phyloP scores from a whole-genome alignment of 1,140 invertebrate genomes.

The Neodiprion pinetum region DNA sequence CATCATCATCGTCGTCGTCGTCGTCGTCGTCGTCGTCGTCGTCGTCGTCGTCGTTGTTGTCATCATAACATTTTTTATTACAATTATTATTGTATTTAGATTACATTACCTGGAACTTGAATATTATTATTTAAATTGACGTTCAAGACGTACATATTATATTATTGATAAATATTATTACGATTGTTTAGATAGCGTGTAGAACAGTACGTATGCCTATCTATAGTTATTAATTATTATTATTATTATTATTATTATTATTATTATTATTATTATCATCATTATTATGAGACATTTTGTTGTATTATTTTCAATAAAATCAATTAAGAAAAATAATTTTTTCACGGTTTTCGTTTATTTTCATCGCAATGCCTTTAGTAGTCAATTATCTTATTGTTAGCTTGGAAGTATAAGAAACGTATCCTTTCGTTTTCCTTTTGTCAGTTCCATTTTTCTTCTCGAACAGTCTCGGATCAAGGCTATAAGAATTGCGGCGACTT shows the following conservation, averaged over 20 bases:
- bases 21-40: too few species aligned
- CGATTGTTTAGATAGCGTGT: conserved; percentile 59
- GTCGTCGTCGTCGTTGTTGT: too few species aligned
- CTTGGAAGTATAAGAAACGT: too few species aligned
- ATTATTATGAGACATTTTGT: conserved; percentile 62
- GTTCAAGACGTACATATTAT: conserved; percentile 46
- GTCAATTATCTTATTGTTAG: too few species aligned
- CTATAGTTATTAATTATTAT: conserved; percentile 60
- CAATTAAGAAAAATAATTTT: conserved; percentile 58
- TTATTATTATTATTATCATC: conserved; percentile 19
- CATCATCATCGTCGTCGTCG: too few species aligned
- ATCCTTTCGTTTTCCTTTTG: too few species aligned
- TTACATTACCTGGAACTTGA: conserved; percentile 48
- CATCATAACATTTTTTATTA: conserved; percentile 39
- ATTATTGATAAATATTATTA: conserved; percentile 13
- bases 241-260: conserved; percentile 45
- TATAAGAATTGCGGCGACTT: too few species aligned
- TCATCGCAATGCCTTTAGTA: too few species aligned
- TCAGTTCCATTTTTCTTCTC: too few species aligned
- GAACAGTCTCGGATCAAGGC: too few species aligned
- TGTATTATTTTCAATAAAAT: conserved; percentile 66
- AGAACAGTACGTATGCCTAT: conserved; percentile 59
- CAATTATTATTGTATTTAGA: conserved; percentile 55
- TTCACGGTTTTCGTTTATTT: neutral
- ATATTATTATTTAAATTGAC: conserved; percentile 60